Evolutionary conservation across 2,113 vertebrate genomes (phyloP), one percentile per base, ranked within the genome.

Genomic region (Bucco capensis): DNA sequence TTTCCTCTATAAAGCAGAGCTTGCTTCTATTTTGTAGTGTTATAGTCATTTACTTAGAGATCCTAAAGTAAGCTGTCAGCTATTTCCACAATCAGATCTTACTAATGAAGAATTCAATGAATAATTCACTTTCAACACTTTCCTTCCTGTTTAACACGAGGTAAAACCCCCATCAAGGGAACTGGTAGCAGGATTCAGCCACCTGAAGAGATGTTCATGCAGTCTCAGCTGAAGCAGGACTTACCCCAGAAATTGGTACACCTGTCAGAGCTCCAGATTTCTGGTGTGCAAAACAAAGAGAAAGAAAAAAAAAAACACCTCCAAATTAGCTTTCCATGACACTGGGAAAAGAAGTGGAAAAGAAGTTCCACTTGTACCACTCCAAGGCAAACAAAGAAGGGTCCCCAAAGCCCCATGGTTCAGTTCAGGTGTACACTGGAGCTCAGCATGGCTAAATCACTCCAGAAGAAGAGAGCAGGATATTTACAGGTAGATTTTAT

Each of bases 201-300:
- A 90, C 81, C 25, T 78, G 54, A 94, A 81, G 83, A 40, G 11
- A 42, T 2, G 9, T 50, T 83, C 38, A 31, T 42, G 22, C 15
- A 75, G 40, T 57, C 19, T 51, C 28, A 47, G 18, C 4, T 40
- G 50, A 65, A 62, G 44, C 5, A 71, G 65, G 81, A 94, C 98
- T 99, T 98, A 99, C 99, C 98, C 99, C 99, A 27, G 99, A 99
- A 96, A 99, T 98, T 24, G 99, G 99, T 79, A 99, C 97, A 86
- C 98, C 98, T 91, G 98, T 97, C 65, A 99, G 97, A 74, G 98
- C 97, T 82, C 98, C 97, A 76, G 98, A 98, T 96, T 98, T 99
- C 99, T 99, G 96, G 88, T 86, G 88, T 4, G 4, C 23, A 93
- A 94, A 94, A n/a, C n/a, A n/a, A n/a, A n/a, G n/a, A n/a, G n/a